These are phyloP conservation scores for Caenorhabditis plicata DNA, from an alignment of 2,888 invertebrate genomes.

Conservation along the genomic window DNA sequence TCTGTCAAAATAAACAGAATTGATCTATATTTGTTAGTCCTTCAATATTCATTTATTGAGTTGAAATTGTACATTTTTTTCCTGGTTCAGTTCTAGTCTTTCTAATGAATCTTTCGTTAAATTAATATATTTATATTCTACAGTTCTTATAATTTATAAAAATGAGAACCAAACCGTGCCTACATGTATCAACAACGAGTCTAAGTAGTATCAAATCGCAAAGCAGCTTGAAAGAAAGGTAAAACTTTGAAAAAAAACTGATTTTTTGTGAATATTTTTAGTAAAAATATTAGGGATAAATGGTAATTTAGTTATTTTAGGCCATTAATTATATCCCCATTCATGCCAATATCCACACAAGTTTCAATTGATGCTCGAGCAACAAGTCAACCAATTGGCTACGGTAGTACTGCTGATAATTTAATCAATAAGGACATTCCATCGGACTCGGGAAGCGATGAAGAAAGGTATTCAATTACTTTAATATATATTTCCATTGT, in stretches of 20 bases:
- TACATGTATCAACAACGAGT: not conserved
- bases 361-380: slow-evolving; percentile 38
- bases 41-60: too few species aligned
- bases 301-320: too few species aligned
- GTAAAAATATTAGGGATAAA: not conserved
- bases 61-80: too few species aligned
- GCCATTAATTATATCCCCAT: slow-evolving; percentile 59
- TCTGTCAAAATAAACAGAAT: too few species aligned
- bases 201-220: slow-evolving; percentile 1
- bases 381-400: not conserved
- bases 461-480: not conserved
- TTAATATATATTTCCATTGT: too few species aligned
- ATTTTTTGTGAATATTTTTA: not conserved
- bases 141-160: too few species aligned
- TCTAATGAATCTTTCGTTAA: too few species aligned
- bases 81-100: too few species aligned
- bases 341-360: slow-evolving; percentile 63
- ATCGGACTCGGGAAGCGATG: slow-evolving; percentile 3
- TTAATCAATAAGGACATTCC: too few species aligned
- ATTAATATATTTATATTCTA: too few species aligned
- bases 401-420: slow-evolving; percentile 1
- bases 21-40: too few species aligned
- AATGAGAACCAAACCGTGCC: too few species aligned
- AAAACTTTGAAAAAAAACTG: not conserved
- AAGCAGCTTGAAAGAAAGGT: not conserved